Percentiles rank a stretch among this genome's conserved stretches.
phyloP scores from a whole-genome alignment of 2,797 vertebrate species.

The Kryptopterus vitreolus region DNA sequence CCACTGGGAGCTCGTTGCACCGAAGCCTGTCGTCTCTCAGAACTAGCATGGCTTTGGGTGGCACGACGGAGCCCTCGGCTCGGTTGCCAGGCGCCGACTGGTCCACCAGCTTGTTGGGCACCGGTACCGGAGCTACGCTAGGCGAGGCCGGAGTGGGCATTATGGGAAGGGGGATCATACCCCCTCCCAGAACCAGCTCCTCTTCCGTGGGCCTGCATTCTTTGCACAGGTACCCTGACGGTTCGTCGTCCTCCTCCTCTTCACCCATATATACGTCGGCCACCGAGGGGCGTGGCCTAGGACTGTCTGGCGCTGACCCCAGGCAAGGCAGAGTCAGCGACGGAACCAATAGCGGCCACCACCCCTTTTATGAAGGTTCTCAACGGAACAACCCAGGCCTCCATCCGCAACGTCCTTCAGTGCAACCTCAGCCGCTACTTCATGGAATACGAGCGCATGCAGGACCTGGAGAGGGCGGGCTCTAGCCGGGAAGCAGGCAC shows the following conservation, averaged over 20 bases:
- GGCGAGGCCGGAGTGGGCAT: conserved; percentile 54
- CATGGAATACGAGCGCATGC: conserved; percentile 94
- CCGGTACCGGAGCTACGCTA: conserved; percentile 55
- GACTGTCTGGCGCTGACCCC: conserved; percentile 69
- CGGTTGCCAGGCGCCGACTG: conserved; percentile 82
- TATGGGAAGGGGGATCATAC: conserved; percentile 74
- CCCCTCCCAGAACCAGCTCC: conserved; percentile 93
- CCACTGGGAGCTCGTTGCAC: conserved; percentile 82
- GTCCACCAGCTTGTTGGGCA: conserved; percentile 87
- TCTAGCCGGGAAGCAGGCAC: conserved; percentile 66
- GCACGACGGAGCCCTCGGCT: conserved; percentile 32
- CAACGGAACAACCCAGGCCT: conserved; percentile 76
- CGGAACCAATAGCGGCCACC: conserved; percentile 80
- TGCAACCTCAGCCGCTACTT: conserved; percentile 98
- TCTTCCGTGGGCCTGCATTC: conserved; percentile 92
- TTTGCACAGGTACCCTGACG: conserved; percentile 89
- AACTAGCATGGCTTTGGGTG: conserved; percentile 73
- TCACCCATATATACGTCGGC: conserved; percentile 95
- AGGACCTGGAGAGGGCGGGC: conserved; percentile 86
- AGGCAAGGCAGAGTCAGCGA: conserved; percentile 67
- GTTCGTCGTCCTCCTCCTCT: conserved; percentile 86
- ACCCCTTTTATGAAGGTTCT: conserved; percentile 76
- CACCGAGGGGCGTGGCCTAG: conserved; percentile 88
- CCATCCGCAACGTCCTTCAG: conserved; percentile 92
- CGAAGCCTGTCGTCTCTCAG: conserved; percentile 75